A percentile compares a stretch with the other conserved stretches of the same genome.
phyloP scores from a whole-genome alignment of 2,888 invertebrate species.

The Mythimna vitellina region DNA sequence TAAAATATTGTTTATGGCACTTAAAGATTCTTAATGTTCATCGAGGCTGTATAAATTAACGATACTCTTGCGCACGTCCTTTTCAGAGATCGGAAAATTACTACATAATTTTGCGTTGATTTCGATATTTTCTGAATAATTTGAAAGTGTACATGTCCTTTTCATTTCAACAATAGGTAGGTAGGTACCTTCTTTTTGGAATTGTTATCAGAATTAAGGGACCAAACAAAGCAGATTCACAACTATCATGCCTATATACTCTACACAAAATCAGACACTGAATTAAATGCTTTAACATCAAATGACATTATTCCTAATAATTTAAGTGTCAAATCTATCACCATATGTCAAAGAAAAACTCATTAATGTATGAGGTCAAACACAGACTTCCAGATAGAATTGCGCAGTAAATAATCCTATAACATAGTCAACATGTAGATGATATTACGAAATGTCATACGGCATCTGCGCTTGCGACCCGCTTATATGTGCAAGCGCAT shows the following conservation, averaged over 20 bases:
- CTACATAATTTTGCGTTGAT: conserved; percentile 2
- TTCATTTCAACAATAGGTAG: no score
- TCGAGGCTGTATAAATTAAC: conserved; percentile 53
- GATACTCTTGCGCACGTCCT: conserved; percentile 31
- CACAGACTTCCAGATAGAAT: conserved; percentile 45
- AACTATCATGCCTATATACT: conserved; percentile 5
- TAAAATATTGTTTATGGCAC: conserved; percentile 47
- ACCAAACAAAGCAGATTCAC: neutral
- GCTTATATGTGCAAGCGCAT: conserved; percentile 64
- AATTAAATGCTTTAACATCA: conserved; percentile 27
- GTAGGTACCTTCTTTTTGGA: neutral
- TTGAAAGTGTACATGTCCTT: neutral
- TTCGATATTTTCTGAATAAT: conserved; percentile 18
- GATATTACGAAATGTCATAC: conserved; percentile 63
- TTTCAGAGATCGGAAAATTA: conserved; percentile 45
- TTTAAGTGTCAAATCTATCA: conserved; percentile 36
- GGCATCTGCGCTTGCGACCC: conserved; percentile 62
- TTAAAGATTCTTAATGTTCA: conserved; percentile 42
- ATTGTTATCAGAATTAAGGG: neutral
- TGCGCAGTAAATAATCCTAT: conserved; percentile 53
- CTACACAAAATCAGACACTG: conserved; percentile 15
- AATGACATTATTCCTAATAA: conserved; percentile 35
- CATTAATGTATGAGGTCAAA: conserved; percentile 44
- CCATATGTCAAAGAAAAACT: conserved; percentile 47
- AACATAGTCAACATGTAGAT: conserved; percentile 55